A percentile compares a stretch with the other conserved stretches of the same genome.
Evolutionary conservation across 2,888 invertebrate species (phyloP).

Genomic region (Campopleginae sp.): DNA sequence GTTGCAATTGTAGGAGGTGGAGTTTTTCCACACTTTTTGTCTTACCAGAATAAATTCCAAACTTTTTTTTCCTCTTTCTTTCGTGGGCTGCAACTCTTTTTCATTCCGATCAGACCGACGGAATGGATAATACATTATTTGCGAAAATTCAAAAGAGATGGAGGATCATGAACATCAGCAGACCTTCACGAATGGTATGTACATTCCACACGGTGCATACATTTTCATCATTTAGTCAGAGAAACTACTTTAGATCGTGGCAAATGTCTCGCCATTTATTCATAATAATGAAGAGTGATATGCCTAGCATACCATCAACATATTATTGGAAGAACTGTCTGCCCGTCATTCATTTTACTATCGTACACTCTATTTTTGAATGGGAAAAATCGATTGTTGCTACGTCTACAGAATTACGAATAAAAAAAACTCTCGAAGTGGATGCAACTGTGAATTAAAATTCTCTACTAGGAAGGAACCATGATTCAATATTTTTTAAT

Average conservation of each 20-base stretch:
- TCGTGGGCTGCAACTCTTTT: no score
- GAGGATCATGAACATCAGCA: background rate
- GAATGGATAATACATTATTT: no score
- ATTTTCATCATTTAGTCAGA: conserved; percentile 1
- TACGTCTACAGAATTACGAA: background rate
- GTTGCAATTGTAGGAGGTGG: no score
- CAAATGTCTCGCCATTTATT: conserved; percentile 44
- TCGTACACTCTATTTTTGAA: conserved; percentile 38
- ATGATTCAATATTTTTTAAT: background rate
- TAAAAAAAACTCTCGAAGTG: background rate
- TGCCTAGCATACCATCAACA: background rate
- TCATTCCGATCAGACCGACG: no score
- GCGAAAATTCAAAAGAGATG: no score
- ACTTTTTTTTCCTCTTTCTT: no score
- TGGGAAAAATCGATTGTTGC: conserved; percentile 58
- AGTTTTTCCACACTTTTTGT: no score
- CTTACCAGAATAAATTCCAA: no score
- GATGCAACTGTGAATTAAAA: background rate
- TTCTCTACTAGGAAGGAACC: background rate
- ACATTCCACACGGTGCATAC: background rate
- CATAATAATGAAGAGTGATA: conserved; percentile 56
- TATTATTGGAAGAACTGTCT: conserved; percentile 53
- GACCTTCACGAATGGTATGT: background rate
- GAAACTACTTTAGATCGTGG: conserved; percentile 40
- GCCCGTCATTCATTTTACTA: conserved; percentile 5